A percentile compares a stretch with the other conserved stretches of the same genome.
phyloP scores from a whole-genome alignment of 2,797 vertebrate species.

The Eutrigla gurnardus region DNA sequence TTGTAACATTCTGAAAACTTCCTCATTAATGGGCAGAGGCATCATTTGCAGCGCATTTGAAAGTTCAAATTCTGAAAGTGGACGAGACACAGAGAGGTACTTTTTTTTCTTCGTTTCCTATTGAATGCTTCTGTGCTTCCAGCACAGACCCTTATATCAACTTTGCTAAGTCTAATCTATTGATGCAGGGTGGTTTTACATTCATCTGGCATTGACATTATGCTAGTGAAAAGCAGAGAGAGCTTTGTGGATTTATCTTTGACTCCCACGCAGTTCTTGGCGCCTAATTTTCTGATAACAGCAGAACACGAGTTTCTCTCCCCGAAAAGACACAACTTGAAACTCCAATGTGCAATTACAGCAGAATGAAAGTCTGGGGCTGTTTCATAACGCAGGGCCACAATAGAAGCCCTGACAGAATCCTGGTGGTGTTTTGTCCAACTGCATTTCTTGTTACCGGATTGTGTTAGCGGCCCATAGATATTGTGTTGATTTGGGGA shows the following conservation, averaged over 20 bases:
- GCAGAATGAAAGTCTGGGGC: conserved; percentile 66
- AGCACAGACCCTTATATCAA: conserved; percentile 60
- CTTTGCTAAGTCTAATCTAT: conserved; percentile 73
- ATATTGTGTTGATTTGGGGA: conserved; percentile 67
- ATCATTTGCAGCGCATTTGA: conserved; percentile 20
- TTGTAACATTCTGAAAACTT: conserved; percentile 39
- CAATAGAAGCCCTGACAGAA: conserved; percentile 44
- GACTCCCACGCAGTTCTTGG: conserved; percentile 80
- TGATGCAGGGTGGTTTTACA: conserved; percentile 79
- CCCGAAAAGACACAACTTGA: conserved; percentile 78
- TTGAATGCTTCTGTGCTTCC: conserved; percentile 43
- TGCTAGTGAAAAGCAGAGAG: conserved; percentile 72
- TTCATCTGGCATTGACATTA: conserved; percentile 80
- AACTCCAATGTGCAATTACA: conserved; percentile 81
- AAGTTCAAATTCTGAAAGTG: conserved; percentile 50
- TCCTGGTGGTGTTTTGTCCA: conserved; percentile 47
- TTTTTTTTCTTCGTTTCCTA: conserved; percentile 19
- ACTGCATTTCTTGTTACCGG: conserved; percentile 61
- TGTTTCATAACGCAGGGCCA: conserved; percentile 54
- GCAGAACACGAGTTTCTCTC: conserved; percentile 70
- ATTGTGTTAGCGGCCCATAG: conserved; percentile 53
- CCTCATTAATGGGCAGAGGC: conserved; percentile 12
- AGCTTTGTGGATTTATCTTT: conserved; percentile 81
- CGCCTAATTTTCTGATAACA: conserved; percentile 89
- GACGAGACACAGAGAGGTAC: conserved; percentile 31